Conservation (phyloP, 2,888 invertebrate genomes). For the Tupiocoris notatus region DNA sequence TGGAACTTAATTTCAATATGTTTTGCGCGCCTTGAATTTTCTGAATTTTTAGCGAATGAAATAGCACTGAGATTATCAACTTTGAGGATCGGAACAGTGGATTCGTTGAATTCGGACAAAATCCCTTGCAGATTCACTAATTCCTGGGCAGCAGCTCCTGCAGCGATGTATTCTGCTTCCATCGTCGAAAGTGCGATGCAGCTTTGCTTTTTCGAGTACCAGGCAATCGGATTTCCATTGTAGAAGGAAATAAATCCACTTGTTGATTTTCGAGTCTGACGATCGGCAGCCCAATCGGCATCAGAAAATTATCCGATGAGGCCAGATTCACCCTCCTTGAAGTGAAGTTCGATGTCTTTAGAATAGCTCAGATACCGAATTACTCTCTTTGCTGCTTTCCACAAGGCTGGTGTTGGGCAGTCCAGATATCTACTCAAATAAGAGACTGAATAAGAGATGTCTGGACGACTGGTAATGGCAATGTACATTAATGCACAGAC, state of each 20-base stretch:
- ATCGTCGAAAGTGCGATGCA: no score
- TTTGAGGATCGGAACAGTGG: no score
- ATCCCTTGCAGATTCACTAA: no score
- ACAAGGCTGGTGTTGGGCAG: no score
- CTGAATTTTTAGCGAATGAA: no score
- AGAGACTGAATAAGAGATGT: slow-evolving; percentile 4
- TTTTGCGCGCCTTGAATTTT: no score
- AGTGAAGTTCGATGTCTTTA: neutral
- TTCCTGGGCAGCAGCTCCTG: no score
- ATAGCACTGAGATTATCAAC: no score
- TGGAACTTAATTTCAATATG: no score
- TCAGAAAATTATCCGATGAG: neutral
- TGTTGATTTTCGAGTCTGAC: slow-evolving; percentile 22
- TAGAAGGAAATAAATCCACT: slow-evolving; percentile 34
- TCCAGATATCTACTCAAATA: slow-evolving; percentile 8
- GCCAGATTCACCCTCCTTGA: neutral
- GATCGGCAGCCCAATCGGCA: slow-evolving; percentile 23
- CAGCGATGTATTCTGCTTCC: slow-evolving; percentile 21
- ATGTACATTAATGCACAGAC: slow-evolving; percentile 39
- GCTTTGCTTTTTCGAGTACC: slow-evolving; percentile 41
- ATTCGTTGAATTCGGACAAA: no score
- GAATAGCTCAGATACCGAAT: no score
- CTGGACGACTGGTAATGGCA: slow-evolving; percentile 1
- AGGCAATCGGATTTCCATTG: slow-evolving; percentile 28
- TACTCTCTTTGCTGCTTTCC: no score